phyloP scores from a whole-genome alignment of 2,113 vertebrate species.

The Atlantisia rogersi region DNA sequence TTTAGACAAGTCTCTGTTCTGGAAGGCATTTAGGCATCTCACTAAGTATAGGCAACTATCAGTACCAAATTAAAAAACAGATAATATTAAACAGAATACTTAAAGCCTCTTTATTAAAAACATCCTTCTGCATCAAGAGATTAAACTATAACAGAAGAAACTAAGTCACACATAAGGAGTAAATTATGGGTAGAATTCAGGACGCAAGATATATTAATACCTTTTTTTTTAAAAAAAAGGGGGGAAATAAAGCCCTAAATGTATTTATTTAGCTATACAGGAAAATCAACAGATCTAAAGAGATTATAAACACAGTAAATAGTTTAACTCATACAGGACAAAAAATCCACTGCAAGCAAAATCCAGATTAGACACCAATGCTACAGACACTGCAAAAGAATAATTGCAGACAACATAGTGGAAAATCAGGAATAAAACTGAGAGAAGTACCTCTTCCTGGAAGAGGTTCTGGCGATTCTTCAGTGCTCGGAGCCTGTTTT shows the following conservation, averaged over 20 bases:
- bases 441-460: constrained; percentile 90
- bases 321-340: neutral
- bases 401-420: neutral
- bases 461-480: constrained; percentile 98
- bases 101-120: neutral
- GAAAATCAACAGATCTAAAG: neutral
- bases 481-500: constrained; percentile 91
- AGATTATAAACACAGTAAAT: neutral
- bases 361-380: neutral
- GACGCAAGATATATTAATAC: neutral
- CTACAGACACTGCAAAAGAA: neutral
- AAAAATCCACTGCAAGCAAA: neutral
- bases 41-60: neutral
- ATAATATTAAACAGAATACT: neutral
- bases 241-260: neutral
- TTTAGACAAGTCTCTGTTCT: neutral
- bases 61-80: neutral
- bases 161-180: neutral
- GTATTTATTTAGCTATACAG: neutral
- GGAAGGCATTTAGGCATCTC: neutral
- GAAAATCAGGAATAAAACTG: neutral
- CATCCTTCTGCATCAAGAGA: neutral
- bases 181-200: neutral
- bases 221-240: neutral
- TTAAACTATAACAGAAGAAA: neutral